These are phyloP conservation scores for Beroe forskalii DNA, from an alignment of 37 sponge, comb jelly and placozoan genomes.

Conservation along the genomic window DNA sequence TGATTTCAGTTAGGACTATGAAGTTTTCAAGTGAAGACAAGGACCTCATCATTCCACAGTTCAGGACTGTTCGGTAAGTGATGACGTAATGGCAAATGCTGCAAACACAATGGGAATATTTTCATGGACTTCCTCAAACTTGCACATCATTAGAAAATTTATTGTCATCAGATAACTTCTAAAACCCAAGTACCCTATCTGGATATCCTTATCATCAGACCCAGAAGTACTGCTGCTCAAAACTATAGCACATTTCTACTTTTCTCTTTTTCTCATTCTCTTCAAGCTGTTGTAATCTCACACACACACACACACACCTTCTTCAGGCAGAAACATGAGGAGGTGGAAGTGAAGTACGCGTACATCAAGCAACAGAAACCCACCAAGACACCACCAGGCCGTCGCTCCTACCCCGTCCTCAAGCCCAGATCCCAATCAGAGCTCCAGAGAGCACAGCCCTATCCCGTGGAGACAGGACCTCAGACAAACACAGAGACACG, in stretches of 20 bases:
- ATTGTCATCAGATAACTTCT: no score
- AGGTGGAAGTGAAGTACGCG: conserved; percentile 30
- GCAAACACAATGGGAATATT: no score
- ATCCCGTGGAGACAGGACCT: neutral
- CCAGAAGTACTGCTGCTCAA: no score
- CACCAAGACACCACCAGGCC: neutral
- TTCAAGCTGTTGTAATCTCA: no score
- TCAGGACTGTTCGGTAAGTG: neutral
- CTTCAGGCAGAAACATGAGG: conserved; percentile 3
- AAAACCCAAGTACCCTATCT: no score
- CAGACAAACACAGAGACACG: neutral
- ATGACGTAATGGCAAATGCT: no score
- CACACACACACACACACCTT: no score
- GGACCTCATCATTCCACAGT: neutral
- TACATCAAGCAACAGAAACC: conserved; percentile 44
- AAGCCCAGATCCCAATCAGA: neutral
- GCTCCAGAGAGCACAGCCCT: neutral
- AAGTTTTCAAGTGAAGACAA: neutral
- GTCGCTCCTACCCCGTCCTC: neutral
- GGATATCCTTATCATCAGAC: no score
- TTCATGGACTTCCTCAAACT: no score
- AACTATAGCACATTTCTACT: no score
- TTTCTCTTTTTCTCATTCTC: no score
- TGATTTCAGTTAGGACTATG: neutral
- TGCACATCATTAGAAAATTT: no score